Evolutionary conservation across 2,888 invertebrate genomes (phyloP).

Genomic region (Erebia ligea): DNA sequence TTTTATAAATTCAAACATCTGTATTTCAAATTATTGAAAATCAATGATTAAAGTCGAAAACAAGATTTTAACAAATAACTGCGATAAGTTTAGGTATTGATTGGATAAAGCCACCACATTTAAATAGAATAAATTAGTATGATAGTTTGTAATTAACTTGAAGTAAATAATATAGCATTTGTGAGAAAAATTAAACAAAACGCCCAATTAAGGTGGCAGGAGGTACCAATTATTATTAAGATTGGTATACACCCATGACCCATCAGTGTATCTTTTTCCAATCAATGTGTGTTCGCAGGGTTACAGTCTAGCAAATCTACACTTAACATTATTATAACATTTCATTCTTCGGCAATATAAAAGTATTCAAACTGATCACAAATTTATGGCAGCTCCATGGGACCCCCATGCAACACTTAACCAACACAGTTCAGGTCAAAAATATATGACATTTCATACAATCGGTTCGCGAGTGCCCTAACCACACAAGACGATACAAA

Average conservation of each 20-base stretch:
- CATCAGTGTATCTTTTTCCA: slow-evolving; percentile 62
- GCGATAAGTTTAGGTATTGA: slow-evolving; percentile 71
- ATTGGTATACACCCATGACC: no score
- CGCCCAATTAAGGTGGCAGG: slow-evolving; percentile 48
- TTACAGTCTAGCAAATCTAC: slow-evolving; percentile 80
- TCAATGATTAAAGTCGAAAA: slow-evolving; percentile 80
- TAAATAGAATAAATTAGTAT: slow-evolving; percentile 42
- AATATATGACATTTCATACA: slow-evolving; percentile 72
- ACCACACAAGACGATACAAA: slow-evolving; percentile 55
- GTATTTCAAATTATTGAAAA: slow-evolving; percentile 78
- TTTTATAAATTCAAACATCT: slow-evolving; percentile 77
- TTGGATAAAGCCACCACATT: slow-evolving; percentile 74
- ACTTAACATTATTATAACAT: slow-evolving; percentile 75
- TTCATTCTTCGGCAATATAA: slow-evolving; percentile 79
- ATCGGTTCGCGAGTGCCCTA: slow-evolving; percentile 62
- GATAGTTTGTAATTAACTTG: slow-evolving; percentile 42
- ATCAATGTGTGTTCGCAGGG: slow-evolving; percentile 71
- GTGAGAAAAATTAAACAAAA: slow-evolving; percentile 58
- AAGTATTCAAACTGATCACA: slow-evolving; percentile 83
- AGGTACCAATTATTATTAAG: no score
- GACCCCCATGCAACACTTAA: slow-evolving; percentile 77
- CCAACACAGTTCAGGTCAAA: slow-evolving; percentile 65
- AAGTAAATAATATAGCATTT: slow-evolving; percentile 55
- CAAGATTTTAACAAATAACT: slow-evolving; percentile 78
- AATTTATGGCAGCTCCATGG: slow-evolving; percentile 80